These are phyloP conservation scores for Parotocinclus haroldoi DNA, from an alignment of 2,797 vertebrate genomes.

Conservation along the genomic window DNA sequence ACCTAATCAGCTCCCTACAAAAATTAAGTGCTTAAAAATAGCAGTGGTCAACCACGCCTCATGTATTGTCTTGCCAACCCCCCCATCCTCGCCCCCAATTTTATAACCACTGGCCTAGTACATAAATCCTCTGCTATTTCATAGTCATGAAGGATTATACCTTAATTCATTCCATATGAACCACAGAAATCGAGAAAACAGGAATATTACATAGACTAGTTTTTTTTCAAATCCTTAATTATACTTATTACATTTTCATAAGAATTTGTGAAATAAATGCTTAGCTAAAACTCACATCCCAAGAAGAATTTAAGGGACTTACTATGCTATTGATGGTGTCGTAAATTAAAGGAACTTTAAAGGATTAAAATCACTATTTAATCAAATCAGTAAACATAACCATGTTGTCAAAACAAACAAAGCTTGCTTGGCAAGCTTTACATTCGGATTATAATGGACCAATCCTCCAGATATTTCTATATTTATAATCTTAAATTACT, in stretches of 20 bases:
- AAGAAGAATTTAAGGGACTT: neutral
- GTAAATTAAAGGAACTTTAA: no score
- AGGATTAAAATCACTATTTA: neutral
- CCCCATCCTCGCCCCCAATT: no score
- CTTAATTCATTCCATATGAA: conserved; percentile 6
- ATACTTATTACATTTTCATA: no score
- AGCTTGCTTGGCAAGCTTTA: neutral
- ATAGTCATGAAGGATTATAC: conserved; percentile 2
- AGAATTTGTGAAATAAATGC: no score
- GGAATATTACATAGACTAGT: neutral
- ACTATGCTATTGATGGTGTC: neutral
- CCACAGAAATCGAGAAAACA: neutral
- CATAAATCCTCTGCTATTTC: conserved; percentile 41
- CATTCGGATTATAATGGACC: neutral
- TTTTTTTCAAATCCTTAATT: no score
- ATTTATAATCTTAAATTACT: neutral
- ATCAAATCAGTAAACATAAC: neutral
- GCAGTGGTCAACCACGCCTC: no score
- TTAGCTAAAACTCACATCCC: neutral
- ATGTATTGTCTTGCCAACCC: no score
- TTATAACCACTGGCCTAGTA: no score
- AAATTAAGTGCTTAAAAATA: no score
- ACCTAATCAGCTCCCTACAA: no score
- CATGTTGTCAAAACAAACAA: neutral
- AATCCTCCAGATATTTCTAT: neutral